Evolutionary conservation across 2,888 invertebrate genomes (phyloP).

Genomic region (Brenthis ino): DNA sequence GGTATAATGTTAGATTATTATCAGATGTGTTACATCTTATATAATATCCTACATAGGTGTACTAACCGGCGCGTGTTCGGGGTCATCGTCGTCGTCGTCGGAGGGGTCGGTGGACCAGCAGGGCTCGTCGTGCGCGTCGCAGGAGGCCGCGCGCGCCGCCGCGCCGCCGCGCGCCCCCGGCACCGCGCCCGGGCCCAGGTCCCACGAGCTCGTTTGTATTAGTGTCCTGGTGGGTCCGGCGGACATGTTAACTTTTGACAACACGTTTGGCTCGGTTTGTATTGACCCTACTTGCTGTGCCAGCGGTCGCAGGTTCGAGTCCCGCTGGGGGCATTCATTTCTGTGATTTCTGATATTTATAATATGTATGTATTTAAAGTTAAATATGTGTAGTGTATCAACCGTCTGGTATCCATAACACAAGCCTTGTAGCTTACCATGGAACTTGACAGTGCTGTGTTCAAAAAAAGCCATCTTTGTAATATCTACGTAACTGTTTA

Average conservation of each 20-base stretch:
- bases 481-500: neutral
- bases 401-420: no score
- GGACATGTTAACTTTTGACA: neutral
- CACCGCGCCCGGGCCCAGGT: slow-evolving; percentile 67
- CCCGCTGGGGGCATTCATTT: no score
- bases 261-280: no score
- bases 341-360: no score
- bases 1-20: neutral
- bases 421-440: no score
- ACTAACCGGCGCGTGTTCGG: slow-evolving; percentile 82
- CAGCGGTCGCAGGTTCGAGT: no score
- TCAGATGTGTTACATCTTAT: neutral
- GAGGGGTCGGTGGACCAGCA: slow-evolving; percentile 96
- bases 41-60: neutral
- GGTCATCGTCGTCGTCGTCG: slow-evolving; percentile 93
- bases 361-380: no score
- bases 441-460: no score
- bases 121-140: slow-evolving; percentile 85
- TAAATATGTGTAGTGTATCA: no score
- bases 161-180: slow-evolving; percentile 43
- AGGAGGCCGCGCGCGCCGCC: slow-evolving; percentile 62
- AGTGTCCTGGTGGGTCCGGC: slow-evolving; percentile 80
- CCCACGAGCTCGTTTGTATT: slow-evolving; percentile 90
- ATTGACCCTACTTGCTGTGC: no score
- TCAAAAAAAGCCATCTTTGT: no score